Evolutionary conservation across 1,140 invertebrate genomes (phyloP).

Genomic region (Potamilus streckersoni): DNA sequence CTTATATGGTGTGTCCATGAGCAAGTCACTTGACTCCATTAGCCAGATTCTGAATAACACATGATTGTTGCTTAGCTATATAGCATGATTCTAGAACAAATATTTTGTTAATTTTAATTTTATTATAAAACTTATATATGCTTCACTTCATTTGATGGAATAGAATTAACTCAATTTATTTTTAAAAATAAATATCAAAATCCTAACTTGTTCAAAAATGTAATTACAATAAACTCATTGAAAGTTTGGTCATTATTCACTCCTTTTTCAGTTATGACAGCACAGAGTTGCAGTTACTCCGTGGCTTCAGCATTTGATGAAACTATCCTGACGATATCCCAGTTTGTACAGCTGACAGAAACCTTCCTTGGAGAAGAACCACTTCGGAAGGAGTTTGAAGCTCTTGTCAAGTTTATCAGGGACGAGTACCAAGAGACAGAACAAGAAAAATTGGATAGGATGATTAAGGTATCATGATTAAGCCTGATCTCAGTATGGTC

Average conservation of each 20-base stretch:
- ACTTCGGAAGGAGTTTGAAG: constrained; percentile 40
- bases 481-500: neutral
- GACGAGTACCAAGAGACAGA: constrained; percentile 65
- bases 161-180: neutral
- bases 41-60: no score
- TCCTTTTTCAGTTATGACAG: constrained; percentile 38
- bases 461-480: constrained; percentile 53
- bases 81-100: no score
- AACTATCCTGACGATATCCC: constrained; percentile 60
- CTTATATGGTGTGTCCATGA: no score
- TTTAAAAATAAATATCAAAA: neutral
- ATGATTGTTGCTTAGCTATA: no score
- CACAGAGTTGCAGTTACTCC: constrained; percentile 45
- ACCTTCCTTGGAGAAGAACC: constrained; percentile 62
- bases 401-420: constrained; percentile 52
- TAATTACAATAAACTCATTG: neutral
- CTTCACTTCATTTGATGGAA: no score
- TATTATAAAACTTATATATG: no score
- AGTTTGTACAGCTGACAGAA: constrained; percentile 65
- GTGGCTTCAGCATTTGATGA: constrained; percentile 65
- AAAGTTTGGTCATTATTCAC: neutral
- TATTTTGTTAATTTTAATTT: no score
- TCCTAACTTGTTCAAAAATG: neutral
- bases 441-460: constrained; percentile 62
- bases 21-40: no score